Evolutionary conservation across 2,113 vertebrate genomes (phyloP), one percentile per base, ranked within the genome.

Genomic region (Pica pica): DNA sequence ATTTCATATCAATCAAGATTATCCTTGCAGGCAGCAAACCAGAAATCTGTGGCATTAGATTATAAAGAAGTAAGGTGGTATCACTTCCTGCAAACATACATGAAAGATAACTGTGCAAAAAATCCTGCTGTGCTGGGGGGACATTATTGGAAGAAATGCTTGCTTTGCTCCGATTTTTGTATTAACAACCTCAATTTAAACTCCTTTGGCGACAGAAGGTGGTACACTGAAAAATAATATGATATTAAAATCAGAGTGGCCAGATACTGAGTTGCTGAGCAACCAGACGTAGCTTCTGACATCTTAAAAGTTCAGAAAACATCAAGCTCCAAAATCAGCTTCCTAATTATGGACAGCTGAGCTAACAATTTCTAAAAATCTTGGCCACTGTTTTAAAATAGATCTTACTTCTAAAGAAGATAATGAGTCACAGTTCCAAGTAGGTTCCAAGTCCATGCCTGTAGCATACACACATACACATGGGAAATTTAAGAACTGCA

Each of bases 301-400:
- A 95, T 93, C 90, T 91, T 90, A 71, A 41, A 97, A 97, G 90
- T 97, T 93, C 91, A 92, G 56, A 90, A 92, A 92, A 91, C 91
- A 12, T 87, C 86, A 87, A 91, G 76, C 39, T 89, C 70, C 77
- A 87, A 91, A 93, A 68, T 94, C 90, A 82, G 83, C 60, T 95
- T 89, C 91, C 93, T 92, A 91, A 89, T 87, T 87, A 92, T 2
- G 4, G 76, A 80, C 80, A 90, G 75, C n/a, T 70, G 31, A 95
- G 47, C 49, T 79, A 87, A 76, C 42, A 5, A 70, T 71, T 93
- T 90, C 89, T 70, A 63, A 94, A 97, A 91, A 87, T 78, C 87
- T 30, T 78, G 60, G 80, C 76, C 44, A 75, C 17, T 59, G 22
- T 67, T 90, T 90, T 56, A 87, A 89, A 92, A 81, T 53, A 67